Conservation (phyloP, 2,888 invertebrate species). For the Rotaria sp. region DNA sequence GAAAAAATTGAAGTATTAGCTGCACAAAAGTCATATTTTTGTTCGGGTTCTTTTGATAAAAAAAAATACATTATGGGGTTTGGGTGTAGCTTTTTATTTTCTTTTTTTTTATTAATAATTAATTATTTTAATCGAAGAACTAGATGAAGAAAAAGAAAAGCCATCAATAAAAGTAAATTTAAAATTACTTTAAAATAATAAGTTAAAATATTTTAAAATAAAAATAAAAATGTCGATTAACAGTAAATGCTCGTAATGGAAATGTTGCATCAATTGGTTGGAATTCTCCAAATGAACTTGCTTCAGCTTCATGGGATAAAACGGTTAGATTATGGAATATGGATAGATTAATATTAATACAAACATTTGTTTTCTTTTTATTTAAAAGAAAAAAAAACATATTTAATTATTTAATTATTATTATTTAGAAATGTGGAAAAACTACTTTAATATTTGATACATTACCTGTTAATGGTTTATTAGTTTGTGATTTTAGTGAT, state of each 20-base stretch:
- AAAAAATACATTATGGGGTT: slow-evolving; percentile 36
- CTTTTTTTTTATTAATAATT: background rate
- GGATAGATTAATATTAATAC: slow-evolving; percentile 55
- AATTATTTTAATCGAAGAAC: background rate
- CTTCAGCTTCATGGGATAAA: slow-evolving; percentile 90
- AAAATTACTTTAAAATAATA: no score
- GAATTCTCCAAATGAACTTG: slow-evolving; percentile 70
- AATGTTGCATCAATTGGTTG: slow-evolving; percentile 76
- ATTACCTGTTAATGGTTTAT: slow-evolving; percentile 66
- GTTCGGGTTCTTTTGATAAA: slow-evolving; percentile 36
- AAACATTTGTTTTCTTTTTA: slow-evolving; percentile 44
- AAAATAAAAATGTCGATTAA: slow-evolving; percentile 65
- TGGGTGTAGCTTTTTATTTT: background rate
- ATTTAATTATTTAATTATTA: no score
- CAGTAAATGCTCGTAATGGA: slow-evolving; percentile 84
- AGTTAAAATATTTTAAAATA: background rate
- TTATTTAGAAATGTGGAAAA: slow-evolving; percentile 58
- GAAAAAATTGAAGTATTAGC: background rate
- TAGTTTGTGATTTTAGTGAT: slow-evolving; percentile 83
- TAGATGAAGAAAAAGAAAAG: background rate
- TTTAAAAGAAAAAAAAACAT: slow-evolving; percentile 62
- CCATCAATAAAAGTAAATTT: background rate
- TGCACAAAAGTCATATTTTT: background rate
- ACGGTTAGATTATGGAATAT: slow-evolving; percentile 87
- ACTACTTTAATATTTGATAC: slow-evolving; percentile 79